Evolutionary conservation across 2,888 invertebrate genomes (phyloP).

Genomic region (Rhimphoctona megacephalus): DNA sequence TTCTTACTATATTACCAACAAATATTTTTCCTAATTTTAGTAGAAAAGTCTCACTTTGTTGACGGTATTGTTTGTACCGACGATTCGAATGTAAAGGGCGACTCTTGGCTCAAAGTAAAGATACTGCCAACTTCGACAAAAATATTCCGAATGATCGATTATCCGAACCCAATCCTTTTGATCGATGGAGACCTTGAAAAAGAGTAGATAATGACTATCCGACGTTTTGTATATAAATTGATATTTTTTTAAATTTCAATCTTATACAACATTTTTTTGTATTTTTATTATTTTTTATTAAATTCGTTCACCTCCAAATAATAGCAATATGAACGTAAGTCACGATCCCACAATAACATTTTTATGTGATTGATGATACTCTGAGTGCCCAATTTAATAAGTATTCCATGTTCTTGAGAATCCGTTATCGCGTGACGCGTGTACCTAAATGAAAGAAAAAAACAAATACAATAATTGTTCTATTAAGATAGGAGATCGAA

Average conservation of each 20-base stretch:
- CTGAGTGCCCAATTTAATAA: constrained; percentile 92
- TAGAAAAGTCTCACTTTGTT: constrained; percentile 89
- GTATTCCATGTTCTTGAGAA: constrained; percentile 92
- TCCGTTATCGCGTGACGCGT: constrained; percentile 95
- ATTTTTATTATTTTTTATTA: neutral
- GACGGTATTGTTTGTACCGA: constrained; percentile 97
- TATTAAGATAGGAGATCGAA: neutral
- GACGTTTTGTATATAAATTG: neutral
- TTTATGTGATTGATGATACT: constrained; percentile 97
- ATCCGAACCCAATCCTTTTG: constrained; percentile 97
- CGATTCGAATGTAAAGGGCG: constrained; percentile 92
- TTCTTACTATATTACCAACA: neutral
- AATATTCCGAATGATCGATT: constrained; percentile 95
- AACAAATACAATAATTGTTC: constrained; percentile 4
- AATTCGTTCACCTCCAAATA: constrained; percentile 89
- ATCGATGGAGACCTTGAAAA: constrained; percentile 92
- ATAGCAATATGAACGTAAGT: constrained; percentile 95
- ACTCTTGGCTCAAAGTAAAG: constrained; percentile 96
- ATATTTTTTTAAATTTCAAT: constrained; percentile 81
- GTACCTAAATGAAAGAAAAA: constrained; percentile 85
- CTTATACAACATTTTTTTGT: neutral
- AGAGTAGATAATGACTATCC: neutral
- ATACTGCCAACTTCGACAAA: constrained; percentile 98
- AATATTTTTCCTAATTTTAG: neutral
- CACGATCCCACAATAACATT: constrained; percentile 97